These are phyloP conservation scores for Serinus canaria DNA, from an alignment of 2,113 vertebrate genomes.

Conservation along the genomic window DNA sequence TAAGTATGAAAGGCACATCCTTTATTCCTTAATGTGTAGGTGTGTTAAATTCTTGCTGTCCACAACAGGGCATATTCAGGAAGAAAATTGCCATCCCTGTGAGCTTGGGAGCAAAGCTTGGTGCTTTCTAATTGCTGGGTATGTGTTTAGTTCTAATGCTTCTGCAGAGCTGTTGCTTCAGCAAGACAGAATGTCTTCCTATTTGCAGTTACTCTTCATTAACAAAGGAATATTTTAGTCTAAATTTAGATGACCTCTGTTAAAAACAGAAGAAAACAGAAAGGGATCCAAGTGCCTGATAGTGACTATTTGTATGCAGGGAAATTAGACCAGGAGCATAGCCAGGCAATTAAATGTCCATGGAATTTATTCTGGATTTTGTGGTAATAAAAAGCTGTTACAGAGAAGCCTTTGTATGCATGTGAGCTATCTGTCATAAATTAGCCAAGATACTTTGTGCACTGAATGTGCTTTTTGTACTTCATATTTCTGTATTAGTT, in stretches of 20 bases:
- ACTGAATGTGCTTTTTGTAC: constrained; percentile 23
- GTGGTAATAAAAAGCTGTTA: constrained; percentile 36
- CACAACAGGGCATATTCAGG: not conserved
- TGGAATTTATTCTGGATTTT: constrained; percentile 23
- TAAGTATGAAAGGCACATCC: not conserved
- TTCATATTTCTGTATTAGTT: constrained; percentile 4
- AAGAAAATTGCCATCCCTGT: not conserved
- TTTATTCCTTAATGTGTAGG: not conserved
- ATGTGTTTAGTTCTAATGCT: not conserved
- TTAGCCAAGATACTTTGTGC: constrained; percentile 29
- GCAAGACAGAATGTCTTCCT: constrained; percentile 53
- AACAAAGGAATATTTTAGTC: constrained; percentile 61
- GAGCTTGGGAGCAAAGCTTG: not conserved
- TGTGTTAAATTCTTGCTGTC: not conserved
- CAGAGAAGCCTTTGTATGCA: constrained; percentile 21
- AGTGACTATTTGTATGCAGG: constrained; percentile 30
- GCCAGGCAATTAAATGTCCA: constrained; percentile 39
- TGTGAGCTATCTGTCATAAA: constrained; percentile 5
- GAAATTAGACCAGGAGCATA: constrained; percentile 26
- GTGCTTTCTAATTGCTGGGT: not conserved
- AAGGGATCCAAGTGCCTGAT: constrained; percentile 51
- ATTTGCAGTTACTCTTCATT: constrained; percentile 54
- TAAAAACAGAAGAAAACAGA: constrained; percentile 54
- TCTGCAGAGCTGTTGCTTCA: constrained; percentile 19
- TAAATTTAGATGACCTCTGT: constrained; percentile 71